phyloP scores from a whole-genome alignment of 1,140 invertebrate genomes.

The Meteorus sp. region DNA sequence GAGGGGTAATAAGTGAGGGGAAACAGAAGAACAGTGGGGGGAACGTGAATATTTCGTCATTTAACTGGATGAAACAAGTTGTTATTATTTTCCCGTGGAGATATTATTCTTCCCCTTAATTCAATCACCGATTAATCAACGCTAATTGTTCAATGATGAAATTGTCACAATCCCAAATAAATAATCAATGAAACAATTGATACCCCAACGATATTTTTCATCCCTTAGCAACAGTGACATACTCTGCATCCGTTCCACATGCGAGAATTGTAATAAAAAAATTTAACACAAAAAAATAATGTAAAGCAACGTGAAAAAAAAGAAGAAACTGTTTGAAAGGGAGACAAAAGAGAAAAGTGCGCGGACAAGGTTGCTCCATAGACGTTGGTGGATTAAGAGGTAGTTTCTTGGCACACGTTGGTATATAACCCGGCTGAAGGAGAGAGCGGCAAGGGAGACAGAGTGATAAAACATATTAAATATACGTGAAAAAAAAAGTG shows the following conservation, averaged over 20 bases:
- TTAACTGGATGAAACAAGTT: no score
- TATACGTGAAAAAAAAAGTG: slow-evolving; percentile 1
- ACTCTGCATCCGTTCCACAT: background rate
- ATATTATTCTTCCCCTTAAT: no score
- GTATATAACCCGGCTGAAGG: no score
- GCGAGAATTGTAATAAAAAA: background rate
- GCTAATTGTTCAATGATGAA: no score
- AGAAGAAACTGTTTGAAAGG: background rate
- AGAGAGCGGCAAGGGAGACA: slow-evolving; percentile 13
- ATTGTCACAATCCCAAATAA: no score
- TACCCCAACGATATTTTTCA: no score
- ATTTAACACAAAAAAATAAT: background rate
- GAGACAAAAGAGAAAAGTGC: background rate
- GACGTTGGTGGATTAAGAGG: background rate
- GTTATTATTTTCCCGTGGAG: no score
- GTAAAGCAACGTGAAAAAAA: background rate
- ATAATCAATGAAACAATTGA: no score
- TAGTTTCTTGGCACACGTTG: background rate
- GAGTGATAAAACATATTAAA: no score
- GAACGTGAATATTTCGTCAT: background rate
- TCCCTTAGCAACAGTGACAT: no score
- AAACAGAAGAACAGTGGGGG: background rate
- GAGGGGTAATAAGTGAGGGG: background rate
- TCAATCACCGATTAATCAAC: no score
- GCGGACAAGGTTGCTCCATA: slow-evolving; percentile 10